phyloP scores from a whole-genome alignment of 1,140 invertebrate species.

The Drosophila equinoxialis region DNA sequence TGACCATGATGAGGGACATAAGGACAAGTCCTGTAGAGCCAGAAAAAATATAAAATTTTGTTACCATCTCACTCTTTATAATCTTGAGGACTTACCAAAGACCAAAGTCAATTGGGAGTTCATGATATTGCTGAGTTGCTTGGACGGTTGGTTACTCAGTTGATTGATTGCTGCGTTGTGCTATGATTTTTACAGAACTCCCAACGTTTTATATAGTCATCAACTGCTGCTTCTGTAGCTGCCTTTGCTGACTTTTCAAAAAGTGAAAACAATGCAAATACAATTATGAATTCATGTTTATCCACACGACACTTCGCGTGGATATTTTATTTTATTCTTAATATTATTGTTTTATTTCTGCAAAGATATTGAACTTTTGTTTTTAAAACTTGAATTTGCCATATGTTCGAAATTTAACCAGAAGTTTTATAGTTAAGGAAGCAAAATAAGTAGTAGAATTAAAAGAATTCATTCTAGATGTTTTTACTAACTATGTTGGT shows the following conservation, averaged over 20 bases:
- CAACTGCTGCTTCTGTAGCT: not conserved
- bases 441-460: too few species aligned
- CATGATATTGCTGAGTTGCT: not conserved
- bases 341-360: not conserved
- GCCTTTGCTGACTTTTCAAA: not conserved
- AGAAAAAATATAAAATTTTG: not conserved
- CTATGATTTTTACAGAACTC: not conserved
- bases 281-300: not conserved
- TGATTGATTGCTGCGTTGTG: not conserved
- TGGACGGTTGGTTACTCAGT: not conserved
- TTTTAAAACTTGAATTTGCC: too few species aligned
- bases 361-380: constrained; percentile 1
- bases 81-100: not conserved
- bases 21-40: constrained; percentile 11
- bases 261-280: constrained; percentile 1
- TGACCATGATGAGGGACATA: not conserved
- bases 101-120: not conserved
- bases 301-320: not conserved
- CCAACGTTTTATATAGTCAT: not conserved
- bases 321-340: not conserved
- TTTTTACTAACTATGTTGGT: too few species aligned
- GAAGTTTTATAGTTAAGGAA: too few species aligned
- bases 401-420: too few species aligned
- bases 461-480: too few species aligned
- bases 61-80: not conserved